Evolutionary conservation across 2,888 invertebrate species (phyloP).

Genomic region (Odontocolon sp.): DNA sequence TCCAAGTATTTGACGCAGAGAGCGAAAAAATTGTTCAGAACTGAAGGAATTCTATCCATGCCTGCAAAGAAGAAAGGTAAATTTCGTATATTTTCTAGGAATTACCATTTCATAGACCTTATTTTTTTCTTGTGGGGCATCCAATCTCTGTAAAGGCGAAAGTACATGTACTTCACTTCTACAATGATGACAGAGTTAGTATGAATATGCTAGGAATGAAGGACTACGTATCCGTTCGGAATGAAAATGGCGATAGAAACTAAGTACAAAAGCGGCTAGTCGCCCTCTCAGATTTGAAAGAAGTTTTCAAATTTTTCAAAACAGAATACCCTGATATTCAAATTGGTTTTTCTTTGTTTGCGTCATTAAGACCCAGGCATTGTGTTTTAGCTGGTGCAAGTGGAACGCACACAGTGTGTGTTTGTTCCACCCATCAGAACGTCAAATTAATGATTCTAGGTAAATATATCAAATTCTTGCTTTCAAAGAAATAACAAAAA

Average conservation of each 20-base stretch:
- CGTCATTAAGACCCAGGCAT: slow-evolving; percentile 57
- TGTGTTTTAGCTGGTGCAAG: slow-evolving; percentile 61
- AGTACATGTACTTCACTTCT: slow-evolving; percentile 40
- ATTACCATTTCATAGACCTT: slow-evolving; percentile 13
- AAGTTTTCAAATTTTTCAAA: slow-evolving; percentile 50
- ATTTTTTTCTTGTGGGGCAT: slow-evolving; percentile 17
- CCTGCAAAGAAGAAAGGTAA: slow-evolving; percentile 44
- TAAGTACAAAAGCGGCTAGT: slow-evolving; percentile 53
- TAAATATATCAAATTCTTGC: background rate
- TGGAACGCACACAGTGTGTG: slow-evolving; percentile 64
- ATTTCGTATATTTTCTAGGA: background rate
- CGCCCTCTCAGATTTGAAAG: slow-evolving; percentile 53
- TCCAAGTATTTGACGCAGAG: slow-evolving; percentile 20
- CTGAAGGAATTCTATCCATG: too few relatives aligned
- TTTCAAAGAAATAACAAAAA: slow-evolving; percentile 1
- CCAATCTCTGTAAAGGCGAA: slow-evolving; percentile 39
- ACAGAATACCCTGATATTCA: slow-evolving; percentile 29
- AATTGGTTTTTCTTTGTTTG: slow-evolving; percentile 62
- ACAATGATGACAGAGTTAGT: slow-evolving; percentile 47
- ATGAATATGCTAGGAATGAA: slow-evolving; percentile 58
- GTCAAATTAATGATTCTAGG: slow-evolving; percentile 63
- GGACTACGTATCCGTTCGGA: slow-evolving; percentile 52
- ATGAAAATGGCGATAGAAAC: slow-evolving; percentile 35
- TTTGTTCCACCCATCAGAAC: slow-evolving; percentile 65
- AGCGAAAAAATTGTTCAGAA: too few relatives aligned